Conservation (phyloP, 64 coral and sea anemone genomes). For the Anthopleura sola region DNA sequence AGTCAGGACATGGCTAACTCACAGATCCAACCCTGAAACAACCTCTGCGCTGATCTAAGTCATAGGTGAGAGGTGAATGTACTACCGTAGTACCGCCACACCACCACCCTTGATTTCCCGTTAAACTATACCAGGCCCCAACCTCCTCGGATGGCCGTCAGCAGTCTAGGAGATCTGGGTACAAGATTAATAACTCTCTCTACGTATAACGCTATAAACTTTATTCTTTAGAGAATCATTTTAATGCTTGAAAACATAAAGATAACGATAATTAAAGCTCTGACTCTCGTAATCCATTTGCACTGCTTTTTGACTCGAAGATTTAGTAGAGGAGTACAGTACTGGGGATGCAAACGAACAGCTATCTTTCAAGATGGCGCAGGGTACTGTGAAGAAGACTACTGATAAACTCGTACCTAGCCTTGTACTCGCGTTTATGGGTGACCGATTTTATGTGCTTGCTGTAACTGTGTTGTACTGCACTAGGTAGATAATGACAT, state of each 20-base stretch:
- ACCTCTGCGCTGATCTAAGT: no score
- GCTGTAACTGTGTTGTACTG: neutral
- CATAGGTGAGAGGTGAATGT: no score
- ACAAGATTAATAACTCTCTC: neutral
- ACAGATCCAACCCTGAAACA: no score
- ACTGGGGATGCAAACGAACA: no score
- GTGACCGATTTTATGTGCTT: neutral
- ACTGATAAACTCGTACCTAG: no score
- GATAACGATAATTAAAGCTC: neutral
- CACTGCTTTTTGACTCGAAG: neutral
- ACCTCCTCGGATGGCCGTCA: neutral
- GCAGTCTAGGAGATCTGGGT: neutral
- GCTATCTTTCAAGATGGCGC: no score
- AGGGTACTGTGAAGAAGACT: no score
- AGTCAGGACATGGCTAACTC: no score
- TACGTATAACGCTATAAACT: neutral
- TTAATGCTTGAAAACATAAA: neutral
- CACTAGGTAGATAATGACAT: neutral
- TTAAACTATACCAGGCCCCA: no score
- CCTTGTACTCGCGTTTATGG: neutral
- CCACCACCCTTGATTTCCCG: no score
- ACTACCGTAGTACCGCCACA: no score
- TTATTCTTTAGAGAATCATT: neutral
- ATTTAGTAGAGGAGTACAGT: neutral
- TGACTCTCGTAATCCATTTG: neutral